A percentile compares a stretch with the other conserved stretches of the same genome.
phyloP scores from a whole-genome alignment of 1,140 invertebrate genomes.

The Meloidogyne chitwoodi region DNA sequence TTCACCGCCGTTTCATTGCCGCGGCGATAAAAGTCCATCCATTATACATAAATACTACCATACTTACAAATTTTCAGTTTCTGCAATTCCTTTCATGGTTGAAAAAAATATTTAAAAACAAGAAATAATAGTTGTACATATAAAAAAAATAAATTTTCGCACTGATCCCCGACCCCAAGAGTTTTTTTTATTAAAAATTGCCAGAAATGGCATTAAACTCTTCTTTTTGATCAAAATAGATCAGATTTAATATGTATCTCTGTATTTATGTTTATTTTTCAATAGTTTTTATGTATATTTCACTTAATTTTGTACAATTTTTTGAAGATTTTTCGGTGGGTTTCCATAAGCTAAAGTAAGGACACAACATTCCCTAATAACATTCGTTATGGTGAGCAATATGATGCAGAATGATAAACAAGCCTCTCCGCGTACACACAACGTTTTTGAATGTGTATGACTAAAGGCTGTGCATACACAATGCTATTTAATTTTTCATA shows the following conservation, averaged over 20 bases:
- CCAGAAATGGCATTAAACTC: too few species aligned
- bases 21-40: too few species aligned
- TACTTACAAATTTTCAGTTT: too few species aligned
- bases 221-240: not conserved
- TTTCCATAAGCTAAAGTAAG: not conserved
- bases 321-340: not conserved
- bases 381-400: not conserved
- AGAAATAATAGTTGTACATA: too few species aligned
- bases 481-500: not conserved
- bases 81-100: too few species aligned
- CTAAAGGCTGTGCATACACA: not conserved
- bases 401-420: not conserved
- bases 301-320: not conserved
- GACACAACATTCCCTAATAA: not conserved
- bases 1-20: too few species aligned
- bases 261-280: not conserved
- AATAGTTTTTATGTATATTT: not conserved
- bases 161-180: too few species aligned
- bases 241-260: not conserved
- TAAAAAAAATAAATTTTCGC: too few species aligned
- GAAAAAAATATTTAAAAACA: too few species aligned
- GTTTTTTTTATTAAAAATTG: too few species aligned
- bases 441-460: not conserved
- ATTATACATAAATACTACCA: too few species aligned
- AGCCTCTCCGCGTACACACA: not conserved